These are phyloP conservation scores for Acinonyx jubatus DNA, from an alignment of 2,113 vertebrate genomes.

Conservation along the genomic window DNA sequence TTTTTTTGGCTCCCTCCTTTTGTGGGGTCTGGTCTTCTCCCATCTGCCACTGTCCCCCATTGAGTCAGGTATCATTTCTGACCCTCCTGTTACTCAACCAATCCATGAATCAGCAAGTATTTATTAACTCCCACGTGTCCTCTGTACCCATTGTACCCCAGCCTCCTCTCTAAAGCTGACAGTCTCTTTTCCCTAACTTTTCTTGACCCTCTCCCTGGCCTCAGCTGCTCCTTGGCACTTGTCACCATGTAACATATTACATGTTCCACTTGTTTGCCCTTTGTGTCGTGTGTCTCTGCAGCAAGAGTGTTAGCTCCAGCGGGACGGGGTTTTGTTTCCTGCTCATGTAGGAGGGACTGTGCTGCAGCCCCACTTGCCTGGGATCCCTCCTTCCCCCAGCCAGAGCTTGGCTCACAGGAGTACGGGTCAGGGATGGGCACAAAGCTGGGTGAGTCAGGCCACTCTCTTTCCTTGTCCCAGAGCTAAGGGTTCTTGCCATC, in stretches of 20 bases:
- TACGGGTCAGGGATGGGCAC: background rate
- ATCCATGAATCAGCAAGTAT: background rate
- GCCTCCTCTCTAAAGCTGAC: background rate
- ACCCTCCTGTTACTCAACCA: background rate
- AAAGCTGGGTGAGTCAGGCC: background rate
- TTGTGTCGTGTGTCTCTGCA: background rate
- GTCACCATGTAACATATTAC: background rate
- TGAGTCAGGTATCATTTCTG: background rate
- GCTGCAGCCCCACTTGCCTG: background rate
- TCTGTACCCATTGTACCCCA: background rate
- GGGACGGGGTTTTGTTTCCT: background rate
- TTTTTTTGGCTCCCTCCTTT: background rate
- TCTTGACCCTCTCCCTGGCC: background rate
- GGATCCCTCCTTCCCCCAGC: background rate
- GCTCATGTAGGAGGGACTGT: background rate
- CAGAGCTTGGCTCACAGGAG: background rate
- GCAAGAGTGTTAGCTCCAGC: background rate
- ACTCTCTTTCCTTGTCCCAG: background rate
- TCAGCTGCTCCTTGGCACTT: background rate
- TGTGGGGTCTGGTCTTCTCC: background rate
- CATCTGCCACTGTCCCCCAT: background rate
- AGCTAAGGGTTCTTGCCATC: constrained; percentile 74
- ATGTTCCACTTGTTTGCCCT: background rate
- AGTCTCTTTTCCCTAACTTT: background rate
- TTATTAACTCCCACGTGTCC: background rate